Base-by-base conservation (phyloP, 1,140 invertebrate species). In the Macrobrachium rosenbergii region DNA sequence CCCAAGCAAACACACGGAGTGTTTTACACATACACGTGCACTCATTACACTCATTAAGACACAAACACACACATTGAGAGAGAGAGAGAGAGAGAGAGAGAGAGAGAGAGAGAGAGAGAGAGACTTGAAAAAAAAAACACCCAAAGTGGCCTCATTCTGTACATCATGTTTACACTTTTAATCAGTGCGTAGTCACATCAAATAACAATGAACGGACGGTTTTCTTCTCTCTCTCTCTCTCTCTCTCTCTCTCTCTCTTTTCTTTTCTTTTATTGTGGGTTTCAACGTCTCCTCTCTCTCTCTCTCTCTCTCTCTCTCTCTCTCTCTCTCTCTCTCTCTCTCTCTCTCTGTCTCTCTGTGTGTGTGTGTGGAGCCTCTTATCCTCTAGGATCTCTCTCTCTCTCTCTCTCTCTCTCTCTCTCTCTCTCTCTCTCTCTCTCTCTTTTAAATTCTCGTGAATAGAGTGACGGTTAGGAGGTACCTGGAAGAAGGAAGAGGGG, bases 401-500 rank as follows among this genome's bases (percentile, higher is more conserved):
- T 62, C 21, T 19, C 37, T 28, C 14, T 28, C 58, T 21, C 21
- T 59, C 62, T 67, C 79, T 43, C 63, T 43, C 37, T 58, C 62
- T 16, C 21, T 62, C 59, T 19, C 62, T 28, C 14, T 28, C 58
- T 43, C 37, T 58, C 62, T 16, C 21, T 62, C 59, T 19, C 62
- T 28, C 14, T 28, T 52, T 52, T 52, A 52, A 52, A 52, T 52
- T 2, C 52, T 12, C 2, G 2, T 52, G 52, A 52, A 52, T 52
- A 52, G 52, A 8, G 6, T 52, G 52, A 52, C 52, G 52, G 52
- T 52, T 52, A 12, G 52, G 52, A 52, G 52, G 2, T 52, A 52
- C 52, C 52, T 52, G 59, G 75, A 77, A 58, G 59, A 19, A 75
- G 69, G 45, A 45, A 28, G 72, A 73, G 72, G 21, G 72, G 21